These are phyloP conservation scores for Notolabrus celidotus DNA, from an alignment of 2,797 vertebrate species.

Conservation along the genomic window DNA sequence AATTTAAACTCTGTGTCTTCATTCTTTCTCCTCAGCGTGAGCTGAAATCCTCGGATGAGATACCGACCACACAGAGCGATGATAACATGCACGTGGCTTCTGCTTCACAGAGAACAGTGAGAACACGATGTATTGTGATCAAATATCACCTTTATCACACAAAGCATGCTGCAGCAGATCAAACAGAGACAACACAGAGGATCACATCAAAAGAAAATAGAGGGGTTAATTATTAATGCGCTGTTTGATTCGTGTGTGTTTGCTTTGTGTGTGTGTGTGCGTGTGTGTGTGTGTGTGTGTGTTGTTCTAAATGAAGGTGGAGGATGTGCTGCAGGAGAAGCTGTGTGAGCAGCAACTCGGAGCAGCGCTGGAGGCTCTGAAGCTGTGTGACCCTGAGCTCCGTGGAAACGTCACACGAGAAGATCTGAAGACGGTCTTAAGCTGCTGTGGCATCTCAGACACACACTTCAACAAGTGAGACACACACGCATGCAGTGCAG, in stretches of 20 bases:
- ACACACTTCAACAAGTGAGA: conserved; percentile 75
- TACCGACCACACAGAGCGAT: conserved; percentile 33
- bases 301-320: conserved; percentile 48
- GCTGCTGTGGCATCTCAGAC: conserved; percentile 64
- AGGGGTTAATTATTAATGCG: conserved; percentile 42
- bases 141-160: conserved; percentile 40
- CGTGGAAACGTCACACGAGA: conserved; percentile 56
- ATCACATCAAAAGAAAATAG: conserved; percentile 25
- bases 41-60: conserved; percentile 47
- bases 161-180: conserved; percentile 8
- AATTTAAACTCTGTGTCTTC: neutral
- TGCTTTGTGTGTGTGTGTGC: conserved; percentile 6
- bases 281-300: conserved; percentile 9
- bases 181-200: conserved; percentile 23
- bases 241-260: conserved; percentile 10
- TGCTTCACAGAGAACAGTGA: conserved; percentile 71
- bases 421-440: conserved; percentile 72
- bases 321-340: conserved; percentile 63
- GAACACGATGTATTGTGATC: conserved; percentile 40
- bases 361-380: conserved; percentile 65
- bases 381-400: conserved; percentile 51
- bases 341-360: conserved; percentile 60
- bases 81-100: conserved; percentile 46
- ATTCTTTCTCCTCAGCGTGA: conserved; percentile 42
- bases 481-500: conserved; percentile 11